phyloP scores from a whole-genome alignment of 2,797 vertebrate species.

The Cheirogaleus major region DNA sequence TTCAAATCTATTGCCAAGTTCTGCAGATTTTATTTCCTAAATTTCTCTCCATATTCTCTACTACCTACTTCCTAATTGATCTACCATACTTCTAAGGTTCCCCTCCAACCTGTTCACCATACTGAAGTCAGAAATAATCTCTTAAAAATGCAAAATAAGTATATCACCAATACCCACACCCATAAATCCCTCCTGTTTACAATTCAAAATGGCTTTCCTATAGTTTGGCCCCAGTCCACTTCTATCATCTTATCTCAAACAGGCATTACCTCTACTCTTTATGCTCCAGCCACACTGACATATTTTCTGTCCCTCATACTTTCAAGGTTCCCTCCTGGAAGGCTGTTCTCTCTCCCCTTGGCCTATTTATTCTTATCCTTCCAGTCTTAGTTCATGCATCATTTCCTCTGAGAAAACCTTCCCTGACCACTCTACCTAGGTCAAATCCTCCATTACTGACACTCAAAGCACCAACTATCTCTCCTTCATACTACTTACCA shows the following conservation, averaged over 20 bases:
- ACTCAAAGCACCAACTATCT: background rate
- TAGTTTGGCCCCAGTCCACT: background rate
- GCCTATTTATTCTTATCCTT: background rate
- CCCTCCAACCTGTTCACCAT: background rate
- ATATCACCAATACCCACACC: background rate
- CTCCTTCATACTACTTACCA: background rate
- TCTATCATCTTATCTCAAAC: conserved; percentile 24
- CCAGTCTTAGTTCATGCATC: background rate
- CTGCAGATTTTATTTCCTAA: background rate
- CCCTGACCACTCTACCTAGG: background rate
- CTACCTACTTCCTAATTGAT: background rate
- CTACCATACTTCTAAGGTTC: background rate
- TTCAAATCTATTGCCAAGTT: conserved; percentile 13
- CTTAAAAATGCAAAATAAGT: conserved; percentile 19
- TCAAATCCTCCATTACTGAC: conserved; percentile 24
- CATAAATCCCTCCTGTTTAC: background rate
- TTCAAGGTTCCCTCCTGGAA: background rate
- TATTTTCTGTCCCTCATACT: background rate
- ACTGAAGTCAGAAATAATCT: conserved; percentile 24
- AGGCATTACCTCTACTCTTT: background rate
- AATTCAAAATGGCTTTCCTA: conserved; percentile 23
- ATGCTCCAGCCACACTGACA: background rate
- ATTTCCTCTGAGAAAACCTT: conserved; percentile 33
- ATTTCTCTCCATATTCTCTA: background rate
- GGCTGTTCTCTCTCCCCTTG: background rate